Conservation (phyloP, 1,140 invertebrate species). For the Varroa destructor region DNA sequence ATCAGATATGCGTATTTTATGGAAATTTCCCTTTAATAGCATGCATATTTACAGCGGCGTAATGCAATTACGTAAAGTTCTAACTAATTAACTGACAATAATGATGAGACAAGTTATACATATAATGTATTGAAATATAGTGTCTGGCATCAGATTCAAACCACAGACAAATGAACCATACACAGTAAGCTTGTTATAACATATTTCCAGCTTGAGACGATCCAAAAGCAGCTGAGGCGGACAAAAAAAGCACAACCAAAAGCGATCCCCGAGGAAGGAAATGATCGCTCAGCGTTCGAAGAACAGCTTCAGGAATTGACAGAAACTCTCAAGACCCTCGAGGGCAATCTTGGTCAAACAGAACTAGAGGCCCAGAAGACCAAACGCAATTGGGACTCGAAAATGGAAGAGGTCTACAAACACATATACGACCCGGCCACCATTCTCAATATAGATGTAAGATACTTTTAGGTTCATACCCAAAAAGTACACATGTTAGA, state of each 20-base stretch:
- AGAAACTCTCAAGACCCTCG: constrained; percentile 20
- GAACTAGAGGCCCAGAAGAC: constrained; percentile 25
- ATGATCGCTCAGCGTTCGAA: constrained; percentile 12
- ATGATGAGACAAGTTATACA: no score
- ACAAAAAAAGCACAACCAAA: constrained; percentile 18
- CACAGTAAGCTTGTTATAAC: neutral
- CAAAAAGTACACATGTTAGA: no score
- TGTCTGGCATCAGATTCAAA: no score
- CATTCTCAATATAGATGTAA: constrained; percentile 12
- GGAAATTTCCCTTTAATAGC: no score
- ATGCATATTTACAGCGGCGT: no score
- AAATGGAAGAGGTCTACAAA: constrained; percentile 27
- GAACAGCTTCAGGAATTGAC: constrained; percentile 23
- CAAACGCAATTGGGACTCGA: constrained; percentile 21
- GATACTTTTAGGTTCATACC: neutral
- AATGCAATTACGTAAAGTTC: no score
- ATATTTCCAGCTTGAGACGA: constrained; percentile 4
- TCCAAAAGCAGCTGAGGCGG: constrained; percentile 19
- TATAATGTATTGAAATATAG: no score
- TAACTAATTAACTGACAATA: no score
- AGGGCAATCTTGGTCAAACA: constrained; percentile 25
- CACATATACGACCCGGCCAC: constrained; percentile 24
- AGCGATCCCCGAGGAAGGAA: constrained; percentile 22
- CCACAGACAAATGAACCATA: neutral
- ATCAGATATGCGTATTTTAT: no score